Evolutionary conservation across 2,113 vertebrate species (phyloP).

Genomic region (Ursus arctos): DNA sequence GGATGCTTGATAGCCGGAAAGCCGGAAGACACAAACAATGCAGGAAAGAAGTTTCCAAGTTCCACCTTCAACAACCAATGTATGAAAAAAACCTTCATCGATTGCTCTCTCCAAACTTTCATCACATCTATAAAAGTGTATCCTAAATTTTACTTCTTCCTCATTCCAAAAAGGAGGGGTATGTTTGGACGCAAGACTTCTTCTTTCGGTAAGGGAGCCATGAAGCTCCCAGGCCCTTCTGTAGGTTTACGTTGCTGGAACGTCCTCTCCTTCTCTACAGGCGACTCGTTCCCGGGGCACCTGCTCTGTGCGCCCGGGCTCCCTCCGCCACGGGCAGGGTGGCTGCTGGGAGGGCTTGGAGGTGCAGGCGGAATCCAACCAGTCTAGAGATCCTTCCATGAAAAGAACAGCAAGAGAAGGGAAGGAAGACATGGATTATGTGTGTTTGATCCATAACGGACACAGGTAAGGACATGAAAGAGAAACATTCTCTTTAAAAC

Average conservation of each 20-base stretch:
- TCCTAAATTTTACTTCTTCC: background rate
- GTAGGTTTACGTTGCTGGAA: background rate
- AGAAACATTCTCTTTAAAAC: background rate
- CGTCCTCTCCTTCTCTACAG: background rate
- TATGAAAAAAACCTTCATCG: conserved; percentile 41
- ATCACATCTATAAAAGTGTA: background rate
- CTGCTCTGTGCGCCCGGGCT: background rate
- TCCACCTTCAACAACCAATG: conserved; percentile 82
- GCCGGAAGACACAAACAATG: conserved; percentile 85
- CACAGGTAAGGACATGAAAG: background rate
- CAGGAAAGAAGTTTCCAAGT: conserved; percentile 53
- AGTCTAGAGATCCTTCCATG: background rate
- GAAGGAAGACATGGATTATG: background rate
- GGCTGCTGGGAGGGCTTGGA: background rate
- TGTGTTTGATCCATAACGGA: background rate
- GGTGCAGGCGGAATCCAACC: background rate
- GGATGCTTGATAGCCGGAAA: conserved; percentile 85
- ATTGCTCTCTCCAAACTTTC: background rate
- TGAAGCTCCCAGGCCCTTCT: background rate
- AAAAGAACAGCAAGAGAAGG: background rate
- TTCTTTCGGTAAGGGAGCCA: background rate
- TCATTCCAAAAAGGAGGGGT: background rate
- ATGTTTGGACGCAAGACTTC: background rate
- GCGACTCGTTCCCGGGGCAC: background rate
- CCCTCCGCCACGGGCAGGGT: background rate